A percentile compares a stretch with the other conserved stretches of the same genome.
These are phyloP conservation scores for Dendronephthya gigantea DNA, from an alignment of 64 coral and sea anemone genomes.

Conservation along the genomic window DNA sequence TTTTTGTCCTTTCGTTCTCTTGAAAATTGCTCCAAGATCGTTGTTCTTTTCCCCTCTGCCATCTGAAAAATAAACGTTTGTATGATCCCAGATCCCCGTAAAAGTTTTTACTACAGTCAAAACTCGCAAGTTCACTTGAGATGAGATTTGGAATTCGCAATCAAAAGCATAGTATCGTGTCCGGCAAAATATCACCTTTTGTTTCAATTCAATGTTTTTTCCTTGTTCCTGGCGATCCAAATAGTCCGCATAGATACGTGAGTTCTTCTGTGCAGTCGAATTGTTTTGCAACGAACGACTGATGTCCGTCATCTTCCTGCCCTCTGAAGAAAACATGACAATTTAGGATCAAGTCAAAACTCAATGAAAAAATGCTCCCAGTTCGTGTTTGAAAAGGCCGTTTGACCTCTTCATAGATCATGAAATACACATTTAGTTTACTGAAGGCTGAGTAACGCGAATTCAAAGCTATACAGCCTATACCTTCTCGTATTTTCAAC, in stretches of 20 bases:
- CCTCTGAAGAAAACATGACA: neutral
- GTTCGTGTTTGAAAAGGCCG: too few relatives aligned
- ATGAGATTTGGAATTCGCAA: too few relatives aligned
- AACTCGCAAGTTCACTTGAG: neutral
- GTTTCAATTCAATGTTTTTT: conserved; percentile 2
- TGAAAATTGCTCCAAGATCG: conserved; percentile 47
- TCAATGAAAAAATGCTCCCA: too few relatives aligned
- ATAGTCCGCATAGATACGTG: neutral
- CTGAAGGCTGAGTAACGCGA: neutral
- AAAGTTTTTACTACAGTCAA: neutral
- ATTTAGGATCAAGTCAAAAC: neutral
- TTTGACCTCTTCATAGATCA: too few relatives aligned
- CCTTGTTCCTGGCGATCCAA: neutral
- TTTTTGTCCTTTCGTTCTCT: conserved; percentile 43
- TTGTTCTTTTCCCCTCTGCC: conserved; percentile 65
- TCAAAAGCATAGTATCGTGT: too few relatives aligned
- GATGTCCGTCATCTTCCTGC: neutral
- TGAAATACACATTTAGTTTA: too few relatives aligned
- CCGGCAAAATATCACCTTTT: too few relatives aligned
- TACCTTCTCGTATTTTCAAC: conserved; percentile 10
- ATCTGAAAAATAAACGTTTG: conserved; percentile 38
- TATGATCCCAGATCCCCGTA: neutral
- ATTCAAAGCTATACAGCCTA: neutral
- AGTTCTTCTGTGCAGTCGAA: neutral
- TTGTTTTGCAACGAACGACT: neutral